These are phyloP conservation scores for Eurytoma adleriae DNA, from an alignment of 2,888 invertebrate genomes.

Conservation along the genomic window DNA sequence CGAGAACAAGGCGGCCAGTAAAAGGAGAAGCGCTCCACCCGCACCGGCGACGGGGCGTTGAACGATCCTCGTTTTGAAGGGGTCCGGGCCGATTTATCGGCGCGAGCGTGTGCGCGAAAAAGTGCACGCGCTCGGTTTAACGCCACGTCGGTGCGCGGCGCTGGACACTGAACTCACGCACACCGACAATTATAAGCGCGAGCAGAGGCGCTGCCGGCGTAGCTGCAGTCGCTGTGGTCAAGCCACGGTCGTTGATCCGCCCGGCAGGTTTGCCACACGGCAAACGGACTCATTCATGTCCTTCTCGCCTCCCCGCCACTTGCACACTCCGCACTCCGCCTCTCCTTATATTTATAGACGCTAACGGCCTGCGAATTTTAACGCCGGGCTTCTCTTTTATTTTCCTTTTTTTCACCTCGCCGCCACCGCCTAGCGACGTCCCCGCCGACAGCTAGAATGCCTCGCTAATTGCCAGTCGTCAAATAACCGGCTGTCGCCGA, in stretches of 20 bases:
- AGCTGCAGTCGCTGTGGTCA: background rate
- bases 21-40: too few species aligned
- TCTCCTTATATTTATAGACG: constrained; percentile 18
- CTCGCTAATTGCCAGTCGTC: too few species aligned
- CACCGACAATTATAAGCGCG: background rate
- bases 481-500: too few species aligned
- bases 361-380: background rate
- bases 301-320: background rate
- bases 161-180: constrained; percentile 20
- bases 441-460: too few species aligned
- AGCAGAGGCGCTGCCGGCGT: background rate
- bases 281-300: constrained; percentile 23
- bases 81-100: background rate
- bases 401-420: background rate
- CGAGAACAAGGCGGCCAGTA: too few species aligned
- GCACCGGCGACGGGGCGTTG: too few species aligned
- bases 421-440: background rate
- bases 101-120: background rate
- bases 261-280: constrained; percentile 6
- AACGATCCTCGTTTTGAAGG: background rate
- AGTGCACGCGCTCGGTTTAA: background rate
- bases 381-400: too few species aligned
- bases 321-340: background rate
- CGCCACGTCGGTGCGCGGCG: too few species aligned
- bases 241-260: constrained; percentile 15